Evolutionary conservation across 2,797 vertebrate species (phyloP).

Genomic region (Spondyliosoma cantharus): DNA sequence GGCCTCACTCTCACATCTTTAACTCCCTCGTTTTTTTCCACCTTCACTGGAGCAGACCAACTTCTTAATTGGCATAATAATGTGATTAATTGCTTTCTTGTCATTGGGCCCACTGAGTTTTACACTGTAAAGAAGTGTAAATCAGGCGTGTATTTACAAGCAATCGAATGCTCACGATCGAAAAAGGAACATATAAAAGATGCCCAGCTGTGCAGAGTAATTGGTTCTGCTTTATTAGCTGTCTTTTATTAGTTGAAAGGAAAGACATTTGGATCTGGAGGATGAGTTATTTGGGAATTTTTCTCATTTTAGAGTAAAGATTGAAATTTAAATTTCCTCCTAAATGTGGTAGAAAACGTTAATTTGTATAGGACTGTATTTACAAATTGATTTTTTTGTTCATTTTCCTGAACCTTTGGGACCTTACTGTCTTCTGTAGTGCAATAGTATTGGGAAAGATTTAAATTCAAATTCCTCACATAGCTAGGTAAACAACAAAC

Average conservation of each 20-base stretch:
- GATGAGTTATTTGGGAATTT: constrained; percentile 33
- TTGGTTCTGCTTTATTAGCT: constrained; percentile 76
- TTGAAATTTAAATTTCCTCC: constrained; percentile 14
- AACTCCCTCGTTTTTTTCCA: constrained; percentile 38
- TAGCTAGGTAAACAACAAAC: too few relatives aligned
- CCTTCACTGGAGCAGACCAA: constrained; percentile 65
- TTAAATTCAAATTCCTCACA: neutral
- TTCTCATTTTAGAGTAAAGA: neutral
- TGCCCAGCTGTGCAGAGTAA: constrained; percentile 80
- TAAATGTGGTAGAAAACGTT: neutral
- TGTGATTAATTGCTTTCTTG: constrained; percentile 82
- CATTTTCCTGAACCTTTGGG: neutral
- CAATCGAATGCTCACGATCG: constrained; percentile 72
- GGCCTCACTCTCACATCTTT: constrained; percentile 44
- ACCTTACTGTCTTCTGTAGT: neutral
- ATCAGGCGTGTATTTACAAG: constrained; percentile 80
- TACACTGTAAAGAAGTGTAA: constrained; percentile 77
- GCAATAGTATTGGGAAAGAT: neutral
- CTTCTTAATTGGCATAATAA: constrained; percentile 80
- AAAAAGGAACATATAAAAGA: constrained; percentile 75
- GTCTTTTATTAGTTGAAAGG: constrained; percentile 56
- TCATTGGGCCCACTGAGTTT: constrained; percentile 72
- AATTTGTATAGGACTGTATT: neutral
- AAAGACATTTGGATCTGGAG: constrained; percentile 39
- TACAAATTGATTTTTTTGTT: neutral